Percentiles rank a stretch among this genome's conserved stretches.
phyloP scores from a whole-genome alignment of 2,113 vertebrate species.

The Labeo catla region DNA sequence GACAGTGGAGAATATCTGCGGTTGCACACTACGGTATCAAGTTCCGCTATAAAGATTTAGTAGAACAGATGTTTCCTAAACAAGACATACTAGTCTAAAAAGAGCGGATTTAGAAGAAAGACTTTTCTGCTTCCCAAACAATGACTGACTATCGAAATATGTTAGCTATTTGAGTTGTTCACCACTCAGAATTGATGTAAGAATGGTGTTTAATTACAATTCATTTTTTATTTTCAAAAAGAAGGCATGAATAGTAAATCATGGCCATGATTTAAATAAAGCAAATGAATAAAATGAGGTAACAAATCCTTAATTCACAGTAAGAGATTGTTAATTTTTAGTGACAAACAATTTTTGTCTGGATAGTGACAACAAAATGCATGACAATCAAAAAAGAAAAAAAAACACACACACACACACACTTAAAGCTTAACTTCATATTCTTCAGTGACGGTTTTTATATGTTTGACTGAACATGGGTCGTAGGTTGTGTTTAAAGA shows the following conservation, averaged over 20 bases:
- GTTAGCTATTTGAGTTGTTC: not conserved
- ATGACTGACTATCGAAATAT: not conserved
- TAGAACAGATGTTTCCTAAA: slow-evolving; percentile 15
- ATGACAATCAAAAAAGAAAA: not conserved
- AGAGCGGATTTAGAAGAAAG: not conserved
- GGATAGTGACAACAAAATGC: not conserved
- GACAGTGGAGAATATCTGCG: not conserved
- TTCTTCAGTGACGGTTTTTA: not conserved
- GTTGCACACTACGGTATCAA: slow-evolving; percentile 18
- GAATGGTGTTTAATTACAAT: too few species aligned
- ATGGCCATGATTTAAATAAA: not conserved
- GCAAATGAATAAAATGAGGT: not conserved
- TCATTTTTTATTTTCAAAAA: not conserved
- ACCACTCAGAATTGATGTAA: not conserved
- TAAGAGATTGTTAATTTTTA: too few species aligned
- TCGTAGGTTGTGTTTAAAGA: slow-evolving; percentile 14
- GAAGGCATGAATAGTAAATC: not conserved
- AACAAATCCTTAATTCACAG: too few species aligned
- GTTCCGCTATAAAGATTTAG: not conserved
- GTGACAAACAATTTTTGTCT: too few species aligned
- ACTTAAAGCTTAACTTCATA: not conserved
- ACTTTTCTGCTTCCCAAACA: not conserved
- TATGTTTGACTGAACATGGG: not conserved
- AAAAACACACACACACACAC: not conserved
- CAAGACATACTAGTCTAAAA: not conserved